phyloP scores from a whole-genome alignment of 2,888 invertebrate genomes.

The Physocephala rufipes region DNA sequence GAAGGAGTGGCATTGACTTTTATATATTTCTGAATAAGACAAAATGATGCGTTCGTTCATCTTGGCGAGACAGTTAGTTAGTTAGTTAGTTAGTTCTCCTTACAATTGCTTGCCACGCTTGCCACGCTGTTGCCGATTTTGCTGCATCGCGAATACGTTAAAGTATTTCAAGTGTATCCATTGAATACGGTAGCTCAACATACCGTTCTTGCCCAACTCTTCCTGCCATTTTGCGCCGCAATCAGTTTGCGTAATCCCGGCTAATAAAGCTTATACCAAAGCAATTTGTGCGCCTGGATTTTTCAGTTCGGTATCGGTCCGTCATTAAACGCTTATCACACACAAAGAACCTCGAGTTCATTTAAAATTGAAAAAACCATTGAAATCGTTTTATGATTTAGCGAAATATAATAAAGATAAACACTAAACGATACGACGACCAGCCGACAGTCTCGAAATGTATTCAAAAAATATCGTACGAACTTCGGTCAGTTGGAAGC shows the following conservation, averaged over 20 bases:
- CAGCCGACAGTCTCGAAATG: not conserved
- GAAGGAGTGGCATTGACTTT: constrained; percentile 42
- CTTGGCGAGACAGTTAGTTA: not conserved
- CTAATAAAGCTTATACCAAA: not conserved
- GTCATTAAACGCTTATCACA: constrained; percentile 28
- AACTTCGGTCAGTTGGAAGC: too few species aligned
- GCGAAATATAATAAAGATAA: constrained; percentile 31
- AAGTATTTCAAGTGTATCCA: not conserved
- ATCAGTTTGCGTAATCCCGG: constrained; percentile 25
- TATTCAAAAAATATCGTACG: not conserved
- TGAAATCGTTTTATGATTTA: constrained; percentile 21
- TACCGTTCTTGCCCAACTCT: not conserved
- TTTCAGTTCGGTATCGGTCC: constrained; percentile 6
- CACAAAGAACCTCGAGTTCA: constrained; percentile 10
- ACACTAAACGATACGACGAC: not conserved
- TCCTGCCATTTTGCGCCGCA: not conserved
- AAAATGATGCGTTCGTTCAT: constrained; percentile 30
- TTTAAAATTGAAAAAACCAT: constrained; percentile 14
- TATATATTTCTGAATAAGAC: constrained; percentile 51
- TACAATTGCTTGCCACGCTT: not conserved
- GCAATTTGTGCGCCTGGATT: not conserved
- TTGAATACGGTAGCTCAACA: not conserved
- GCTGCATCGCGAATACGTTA: not conserved
- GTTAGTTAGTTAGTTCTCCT: not conserved
- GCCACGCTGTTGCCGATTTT: not conserved